Evolutionary conservation across 2,113 vertebrate species (phyloP).

Genomic region (Talpa occidentalis): DNA sequence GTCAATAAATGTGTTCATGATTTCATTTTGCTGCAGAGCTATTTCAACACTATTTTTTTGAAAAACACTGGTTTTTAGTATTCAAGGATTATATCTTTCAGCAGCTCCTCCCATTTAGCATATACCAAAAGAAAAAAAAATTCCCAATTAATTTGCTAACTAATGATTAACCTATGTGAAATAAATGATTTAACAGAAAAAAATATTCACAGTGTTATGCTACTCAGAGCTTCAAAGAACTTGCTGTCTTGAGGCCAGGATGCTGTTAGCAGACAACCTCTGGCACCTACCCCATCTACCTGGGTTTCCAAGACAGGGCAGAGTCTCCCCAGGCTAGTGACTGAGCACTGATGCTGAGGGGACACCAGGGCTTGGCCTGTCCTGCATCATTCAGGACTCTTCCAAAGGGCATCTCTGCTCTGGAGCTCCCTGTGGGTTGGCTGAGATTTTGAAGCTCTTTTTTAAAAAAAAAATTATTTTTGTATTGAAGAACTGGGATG

Average conservation of each 20-base stretch:
- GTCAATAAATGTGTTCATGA: slow-evolving; percentile 91
- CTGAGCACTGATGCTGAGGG: background rate
- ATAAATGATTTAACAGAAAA: background rate
- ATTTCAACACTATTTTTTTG: slow-evolving; percentile 88
- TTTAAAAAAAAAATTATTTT: too few species aligned
- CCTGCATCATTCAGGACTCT: background rate
- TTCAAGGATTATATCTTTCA: background rate
- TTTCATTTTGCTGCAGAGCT: slow-evolving; percentile 93
- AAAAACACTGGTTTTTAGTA: slow-evolving; percentile 16
- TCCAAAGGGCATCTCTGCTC: background rate
- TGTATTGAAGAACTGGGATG: too few species aligned
- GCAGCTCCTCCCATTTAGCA: slow-evolving; percentile 2
- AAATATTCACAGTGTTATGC: background rate
- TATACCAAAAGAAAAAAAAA: slow-evolving; percentile 25
- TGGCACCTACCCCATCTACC: too few species aligned
- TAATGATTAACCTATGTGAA: background rate
- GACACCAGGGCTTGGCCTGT: too few species aligned
- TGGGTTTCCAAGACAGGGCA: background rate
- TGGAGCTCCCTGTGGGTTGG: background rate
- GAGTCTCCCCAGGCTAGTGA: background rate
- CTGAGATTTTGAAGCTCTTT: too few species aligned
- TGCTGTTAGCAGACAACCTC: too few species aligned
- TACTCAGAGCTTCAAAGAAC: background rate
- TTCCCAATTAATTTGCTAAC: background rate
- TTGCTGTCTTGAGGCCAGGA: background rate